Percentiles rank a stretch among this genome's conserved stretches.
These are phyloP conservation scores for Phenganax stokvisi DNA, from an alignment of 92 coral and sea anemone species.

Conservation along the genomic window DNA sequence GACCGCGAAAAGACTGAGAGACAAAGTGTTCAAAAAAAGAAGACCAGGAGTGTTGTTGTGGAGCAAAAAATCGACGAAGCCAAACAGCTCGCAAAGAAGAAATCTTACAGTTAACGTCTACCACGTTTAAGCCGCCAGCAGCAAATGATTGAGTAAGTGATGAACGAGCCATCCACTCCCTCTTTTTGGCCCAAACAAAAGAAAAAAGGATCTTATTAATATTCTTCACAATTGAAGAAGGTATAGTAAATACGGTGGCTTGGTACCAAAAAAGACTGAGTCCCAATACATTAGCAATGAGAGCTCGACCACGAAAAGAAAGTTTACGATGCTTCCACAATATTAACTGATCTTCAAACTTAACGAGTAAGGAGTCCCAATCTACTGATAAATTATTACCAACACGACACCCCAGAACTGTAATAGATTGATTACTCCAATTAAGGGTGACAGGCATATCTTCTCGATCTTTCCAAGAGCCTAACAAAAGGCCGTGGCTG, in stretches of 20 bases:
- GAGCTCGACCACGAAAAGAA: conserved; percentile 1
- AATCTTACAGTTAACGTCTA: neutral
- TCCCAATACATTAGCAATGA: conserved; percentile 30
- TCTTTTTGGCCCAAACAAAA: conserved; percentile 44
- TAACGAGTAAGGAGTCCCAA: conserved; percentile 31
- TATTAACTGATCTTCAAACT: neutral
- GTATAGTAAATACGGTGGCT: conserved; percentile 40
- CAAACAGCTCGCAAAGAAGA: neutral
- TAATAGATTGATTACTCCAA: neutral
- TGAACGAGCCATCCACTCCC: neutral
- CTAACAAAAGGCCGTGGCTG: conserved; percentile 26
- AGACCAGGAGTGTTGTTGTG: neutral
- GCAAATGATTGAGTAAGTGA: neutral
- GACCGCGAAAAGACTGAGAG: neutral
- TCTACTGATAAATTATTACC: neutral
- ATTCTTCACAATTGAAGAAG: neutral
- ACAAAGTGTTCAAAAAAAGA: neutral
- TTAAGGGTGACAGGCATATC: neutral
- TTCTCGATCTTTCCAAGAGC: neutral
- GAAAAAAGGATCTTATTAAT: conserved; percentile 2
- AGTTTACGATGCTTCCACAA: conserved; percentile 27
- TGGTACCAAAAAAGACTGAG: conserved; percentile 42
- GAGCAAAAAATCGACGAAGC: neutral
- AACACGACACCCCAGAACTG: conserved; percentile 22
- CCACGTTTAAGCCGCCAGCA: conserved; percentile 3